Base-by-base conservation (phyloP, 2,888 invertebrate genomes). In the Argyresthia albistria region DNA sequence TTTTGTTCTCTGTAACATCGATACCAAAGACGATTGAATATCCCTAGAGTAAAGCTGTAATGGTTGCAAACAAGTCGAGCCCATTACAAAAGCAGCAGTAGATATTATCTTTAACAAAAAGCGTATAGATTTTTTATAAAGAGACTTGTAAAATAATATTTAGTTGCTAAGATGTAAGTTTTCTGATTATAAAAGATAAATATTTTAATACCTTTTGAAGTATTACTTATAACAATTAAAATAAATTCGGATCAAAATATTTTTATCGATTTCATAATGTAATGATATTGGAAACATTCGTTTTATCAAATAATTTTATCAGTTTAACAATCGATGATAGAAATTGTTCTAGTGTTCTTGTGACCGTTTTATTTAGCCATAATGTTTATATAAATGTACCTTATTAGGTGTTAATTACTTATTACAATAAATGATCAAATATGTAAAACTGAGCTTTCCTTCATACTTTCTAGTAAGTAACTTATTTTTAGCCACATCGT, bases 11-110 rank as follows among this genome's bases (percentile, higher is more conserved):
- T 78, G 70, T 80, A 79, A 79, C 76, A 76, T 76, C 83, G 73
- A 87, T 87, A 87, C 87, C 87, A 87, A 87, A 87, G 87, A 87
- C 77, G 76, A 76, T 84, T 78, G 84, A 86, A 83, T 84, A 84
- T 84, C 86, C 80, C 76, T 68, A 77, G 75, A 66, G 71, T 77
- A 65, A 69, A 67, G 64, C 68, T 68, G 73, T 67, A 68, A 72
- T 66, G 73, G 67, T 58, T 51, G 12, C 55, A 66, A 59, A 59
- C 64, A 61, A 45, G 15, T 45, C n/a, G 14, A 14, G 8, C 57
- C 63, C 69, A 62, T 72, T 74, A 61, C 70, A 61, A 60, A 66
- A 63, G 59, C 70, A 61, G 60, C 66, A 63, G 59, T 70, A 64
- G 69, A 65, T 69, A 62, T 79, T 52, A 42, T 50, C 48, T 48